Evolutionary conservation across 2,888 invertebrate genomes (phyloP), one percentile per base, ranked within the genome.

Genomic region (Leucophora obtusa): DNA sequence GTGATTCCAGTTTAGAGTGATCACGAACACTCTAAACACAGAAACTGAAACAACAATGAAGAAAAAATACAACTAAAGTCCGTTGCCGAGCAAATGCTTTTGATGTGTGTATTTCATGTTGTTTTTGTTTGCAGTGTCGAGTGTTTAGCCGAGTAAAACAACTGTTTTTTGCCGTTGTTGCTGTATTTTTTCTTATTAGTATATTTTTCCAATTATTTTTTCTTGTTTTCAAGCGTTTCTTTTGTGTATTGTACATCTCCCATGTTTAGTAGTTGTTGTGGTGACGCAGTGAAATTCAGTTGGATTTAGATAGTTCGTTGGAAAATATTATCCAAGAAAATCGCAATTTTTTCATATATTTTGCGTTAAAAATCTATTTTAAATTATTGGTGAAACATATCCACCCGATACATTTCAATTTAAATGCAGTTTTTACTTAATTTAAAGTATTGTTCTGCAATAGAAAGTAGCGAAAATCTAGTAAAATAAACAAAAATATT

Each of bases 241-340:
- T 76, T 71, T 69, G 70, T 69, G 70, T 51, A 24, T 38, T 73
- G 76, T 60, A 70, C 80, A 81, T 77, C 81, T 76, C 80, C 66
- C 80, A 81, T 81, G 72, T 68, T 78, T 66, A 72, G 76, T 77
- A 66, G 76, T 69, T 81, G 70, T 74, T 77, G 73, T 77, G 81
- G 81, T 81, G 81, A 81, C 81, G 81, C 81, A 77, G 81, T 81
- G 70, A 81, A 81, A 81, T 81, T 77, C 81, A 81, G 81, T 81
- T 81, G 77, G 81, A 70, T 81, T 81, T 77, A 77, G 77, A 81
- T 77, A 81, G 81, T 77, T 78, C 77, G 69, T 51, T 81, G 81
- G 77, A 81, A 81, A 81, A 81, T 73, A 81, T 77, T 77, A 74
- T 77, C 70, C 77, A 70, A 81, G 73, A 77, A 77, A 81, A 77